Percentiles rank a stretch among this genome's conserved stretches.
Evolutionary conservation across 1,140 invertebrate species (phyloP).

Genomic region (Lasaia peninsularis): DNA sequence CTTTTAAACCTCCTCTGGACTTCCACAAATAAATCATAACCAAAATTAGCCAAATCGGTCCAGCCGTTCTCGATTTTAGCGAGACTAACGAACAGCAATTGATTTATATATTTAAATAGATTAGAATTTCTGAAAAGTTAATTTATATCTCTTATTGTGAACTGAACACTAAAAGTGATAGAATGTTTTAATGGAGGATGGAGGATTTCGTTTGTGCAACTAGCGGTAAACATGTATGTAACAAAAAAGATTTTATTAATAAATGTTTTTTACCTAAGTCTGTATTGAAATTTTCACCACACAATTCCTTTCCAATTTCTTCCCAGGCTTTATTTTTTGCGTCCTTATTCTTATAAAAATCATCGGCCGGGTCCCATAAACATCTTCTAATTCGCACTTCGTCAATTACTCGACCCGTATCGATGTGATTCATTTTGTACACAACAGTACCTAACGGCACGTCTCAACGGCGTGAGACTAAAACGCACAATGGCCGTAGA

Average conservation of each 20-base stretch:
- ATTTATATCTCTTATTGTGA: too few relatives aligned
- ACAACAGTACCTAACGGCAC: slow-evolving; percentile 16
- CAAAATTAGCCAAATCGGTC: too few relatives aligned
- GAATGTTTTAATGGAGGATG: too few relatives aligned
- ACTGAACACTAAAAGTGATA: too few relatives aligned
- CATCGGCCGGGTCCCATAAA: slow-evolving; percentile 18
- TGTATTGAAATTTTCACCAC: slow-evolving; percentile 23
- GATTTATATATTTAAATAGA: too few relatives aligned
- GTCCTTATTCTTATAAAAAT: slow-evolving; percentile 23
- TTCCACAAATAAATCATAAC: too few relatives aligned
- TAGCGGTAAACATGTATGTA: slow-evolving; percentile 1
- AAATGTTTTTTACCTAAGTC: slow-evolving; percentile 12
- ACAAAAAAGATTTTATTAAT: slow-evolving; percentile 15
- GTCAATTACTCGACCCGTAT: slow-evolving; percentile 19
- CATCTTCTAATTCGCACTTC: slow-evolving; percentile 18
- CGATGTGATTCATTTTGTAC: slow-evolving; percentile 19
- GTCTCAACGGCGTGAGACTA: slow-evolving; percentile 15
- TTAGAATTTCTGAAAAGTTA: neutral
- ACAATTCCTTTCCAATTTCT: slow-evolving; percentile 20
- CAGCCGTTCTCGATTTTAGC: too few relatives aligned
- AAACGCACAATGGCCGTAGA: slow-evolving; percentile 11
- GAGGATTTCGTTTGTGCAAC: neutral
- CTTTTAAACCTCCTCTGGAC: too few relatives aligned
- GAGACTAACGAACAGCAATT: too few relatives aligned
- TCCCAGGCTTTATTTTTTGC: slow-evolving; percentile 25